Conservation (phyloP, 1,140 invertebrate species). For the Cotesia vestalis region DNA sequence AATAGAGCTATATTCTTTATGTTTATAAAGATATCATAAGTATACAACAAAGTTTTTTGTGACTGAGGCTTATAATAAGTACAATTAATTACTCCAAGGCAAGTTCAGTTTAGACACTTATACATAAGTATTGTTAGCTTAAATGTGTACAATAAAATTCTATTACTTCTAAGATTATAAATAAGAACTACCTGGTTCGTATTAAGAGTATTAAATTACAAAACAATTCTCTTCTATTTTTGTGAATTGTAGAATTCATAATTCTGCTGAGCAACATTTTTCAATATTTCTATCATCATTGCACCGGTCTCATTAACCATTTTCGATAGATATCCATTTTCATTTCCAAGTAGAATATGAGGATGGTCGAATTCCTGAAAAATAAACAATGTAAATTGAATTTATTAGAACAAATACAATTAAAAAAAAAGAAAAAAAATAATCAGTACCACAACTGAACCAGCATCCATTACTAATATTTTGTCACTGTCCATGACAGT, state of each 20-base stretch:
- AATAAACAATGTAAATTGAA: not conserved
- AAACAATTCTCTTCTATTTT: no score
- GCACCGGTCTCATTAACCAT: constrained; percentile 75
- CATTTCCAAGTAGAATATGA: constrained; percentile 70
- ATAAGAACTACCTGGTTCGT: no score
- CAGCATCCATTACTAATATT: constrained; percentile 78
- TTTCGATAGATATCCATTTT: constrained; percentile 70
- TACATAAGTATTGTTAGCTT: no score
- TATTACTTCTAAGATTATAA: no score
- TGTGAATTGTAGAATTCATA: constrained; percentile 36
- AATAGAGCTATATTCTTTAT: no score
- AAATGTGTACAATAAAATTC: no score
- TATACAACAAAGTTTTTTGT: no score
- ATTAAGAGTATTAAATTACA: no score
- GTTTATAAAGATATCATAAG: no score
- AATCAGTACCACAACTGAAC: constrained; percentile 64
- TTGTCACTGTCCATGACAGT: constrained; percentile 74
- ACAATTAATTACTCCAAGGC: no score
- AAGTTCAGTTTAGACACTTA: no score
- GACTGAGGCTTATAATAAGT: no score
- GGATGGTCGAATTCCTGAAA: constrained; percentile 79
- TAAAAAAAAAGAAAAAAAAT: not conserved
- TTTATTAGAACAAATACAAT: constrained; percentile 10
- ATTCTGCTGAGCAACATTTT: constrained; percentile 47
- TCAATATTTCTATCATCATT: constrained; percentile 59